Evolutionary conservation across 2,797 vertebrate species (phyloP).

Genomic region (Cynopterus sphinx): DNA sequence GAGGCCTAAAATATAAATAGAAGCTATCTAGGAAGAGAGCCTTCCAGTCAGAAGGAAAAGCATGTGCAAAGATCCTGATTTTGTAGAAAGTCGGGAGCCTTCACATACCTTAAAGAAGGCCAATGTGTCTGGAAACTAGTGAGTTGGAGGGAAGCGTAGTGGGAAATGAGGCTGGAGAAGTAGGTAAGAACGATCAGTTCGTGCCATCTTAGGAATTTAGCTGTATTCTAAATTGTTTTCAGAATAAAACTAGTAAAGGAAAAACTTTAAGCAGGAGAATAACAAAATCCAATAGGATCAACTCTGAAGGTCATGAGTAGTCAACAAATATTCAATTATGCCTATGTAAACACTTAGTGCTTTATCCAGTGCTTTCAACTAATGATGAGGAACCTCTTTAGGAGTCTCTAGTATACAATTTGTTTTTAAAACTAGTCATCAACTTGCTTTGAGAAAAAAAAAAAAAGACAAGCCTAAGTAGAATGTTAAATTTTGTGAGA

Average conservation of each 20-base stretch:
- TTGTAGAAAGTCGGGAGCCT: neutral
- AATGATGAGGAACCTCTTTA: neutral
- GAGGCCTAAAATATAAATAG: neutral
- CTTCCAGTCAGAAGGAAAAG: neutral
- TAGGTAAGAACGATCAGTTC: neutral
- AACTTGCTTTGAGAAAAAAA: neutral
- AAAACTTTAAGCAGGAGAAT: neutral
- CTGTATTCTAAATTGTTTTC: neutral
- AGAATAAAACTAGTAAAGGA: conserved; percentile 15
- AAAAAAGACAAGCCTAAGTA: conserved; percentile 24
- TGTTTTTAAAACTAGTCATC: neutral
- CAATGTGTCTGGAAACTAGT: neutral
- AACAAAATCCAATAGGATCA: conserved; percentile 1
- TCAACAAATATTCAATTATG: neutral
- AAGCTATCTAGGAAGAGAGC: neutral
- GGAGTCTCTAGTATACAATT: neutral
- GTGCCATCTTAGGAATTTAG: neutral
- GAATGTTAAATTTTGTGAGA: neutral
- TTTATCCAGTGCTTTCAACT: neutral
- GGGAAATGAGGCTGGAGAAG: neutral
- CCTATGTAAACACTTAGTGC: neutral
- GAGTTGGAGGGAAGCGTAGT: neutral
- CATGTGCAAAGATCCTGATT: neutral
- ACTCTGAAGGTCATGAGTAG: neutral
- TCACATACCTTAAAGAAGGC: neutral